These are phyloP conservation scores for Cuniculus paca DNA, from an alignment of 2,797 vertebrate species.

Conservation along the genomic window DNA sequence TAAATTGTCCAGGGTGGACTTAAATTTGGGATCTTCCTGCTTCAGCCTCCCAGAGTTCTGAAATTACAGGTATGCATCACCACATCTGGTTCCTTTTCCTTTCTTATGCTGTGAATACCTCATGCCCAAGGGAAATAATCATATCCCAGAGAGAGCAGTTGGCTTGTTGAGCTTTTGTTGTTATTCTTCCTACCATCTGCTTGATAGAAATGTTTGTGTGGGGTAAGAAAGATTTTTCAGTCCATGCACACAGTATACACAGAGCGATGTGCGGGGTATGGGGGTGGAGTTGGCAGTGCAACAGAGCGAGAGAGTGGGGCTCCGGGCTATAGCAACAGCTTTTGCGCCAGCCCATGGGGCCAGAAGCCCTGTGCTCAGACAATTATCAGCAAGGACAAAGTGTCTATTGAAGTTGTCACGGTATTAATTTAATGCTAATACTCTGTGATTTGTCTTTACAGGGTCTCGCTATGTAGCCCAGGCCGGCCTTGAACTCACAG, in stretches of 20 bases:
- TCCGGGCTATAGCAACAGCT: constrained; percentile 87
- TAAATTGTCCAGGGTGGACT: background rate
- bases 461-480: background rate
- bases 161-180: constrained; percentile 76
- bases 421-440: no score
- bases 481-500: background rate
- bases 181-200: constrained; percentile 90
- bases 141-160: constrained; percentile 92
- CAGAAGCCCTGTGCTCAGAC: constrained; percentile 85
- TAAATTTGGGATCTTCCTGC: background rate
- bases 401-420: constrained; percentile 90
- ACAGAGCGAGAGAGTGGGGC: constrained; percentile 67
- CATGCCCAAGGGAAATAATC: constrained; percentile 98
- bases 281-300: constrained; percentile 83
- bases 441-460: background rate
- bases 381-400: constrained; percentile 91
- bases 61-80: background rate
- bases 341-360: constrained; percentile 85
- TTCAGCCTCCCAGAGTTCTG: background rate
- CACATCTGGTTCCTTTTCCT: background rate
- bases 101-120: constrained; percentile 88
- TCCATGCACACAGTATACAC: constrained; percentile 8
- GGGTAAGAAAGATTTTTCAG: constrained; percentile 86
- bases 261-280: constrained; percentile 81
- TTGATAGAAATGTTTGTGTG: constrained; percentile 94